These are phyloP conservation scores for Gymnobelideus leadbeateri DNA, from an alignment of 2,113 vertebrate genomes.

Conservation along the genomic window DNA sequence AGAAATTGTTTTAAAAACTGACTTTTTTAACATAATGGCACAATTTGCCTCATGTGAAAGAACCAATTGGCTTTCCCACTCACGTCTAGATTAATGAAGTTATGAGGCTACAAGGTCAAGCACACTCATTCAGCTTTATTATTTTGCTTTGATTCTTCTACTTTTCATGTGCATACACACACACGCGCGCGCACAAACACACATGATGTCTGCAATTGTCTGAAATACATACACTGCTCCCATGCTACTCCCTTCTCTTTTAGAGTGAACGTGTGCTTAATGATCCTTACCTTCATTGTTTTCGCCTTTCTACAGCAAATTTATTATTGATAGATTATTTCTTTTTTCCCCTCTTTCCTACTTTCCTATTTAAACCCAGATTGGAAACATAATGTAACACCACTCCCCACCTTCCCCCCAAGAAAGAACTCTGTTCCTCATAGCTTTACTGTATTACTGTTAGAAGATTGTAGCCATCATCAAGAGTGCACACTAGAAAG, in stretches of 20 bases:
- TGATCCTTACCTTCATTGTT: neutral
- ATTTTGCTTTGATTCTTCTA: neutral
- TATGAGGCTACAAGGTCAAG: neutral
- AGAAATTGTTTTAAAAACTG: too few relatives aligned
- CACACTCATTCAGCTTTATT: neutral
- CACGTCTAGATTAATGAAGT: neutral
- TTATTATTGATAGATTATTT: slow-evolving; percentile 3
- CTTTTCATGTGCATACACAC: neutral
- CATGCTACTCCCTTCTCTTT: neutral
- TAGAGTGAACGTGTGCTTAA: neutral
- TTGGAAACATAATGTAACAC: slow-evolving; percentile 19
- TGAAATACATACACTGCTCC: neutral
- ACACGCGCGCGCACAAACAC: neutral
- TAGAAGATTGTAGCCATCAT: slow-evolving; percentile 2
- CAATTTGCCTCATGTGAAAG: too few relatives aligned
- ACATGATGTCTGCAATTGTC: neutral
- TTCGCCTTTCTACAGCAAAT: slow-evolving; percentile 3
- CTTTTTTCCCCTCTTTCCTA: slow-evolving; percentile 21
- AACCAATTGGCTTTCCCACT: too few relatives aligned
- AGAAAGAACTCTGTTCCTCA: neutral
- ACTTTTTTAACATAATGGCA: too few relatives aligned
- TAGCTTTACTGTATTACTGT: slow-evolving; percentile 5
- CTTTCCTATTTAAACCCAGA: slow-evolving; percentile 43
- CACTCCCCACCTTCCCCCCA: too few relatives aligned
- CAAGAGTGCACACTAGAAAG: slow-evolving; percentile 12